A percentile compares a stretch with the other conserved stretches of the same genome.
phyloP scores from a whole-genome alignment of 2,888 invertebrate genomes.

The Argyresthia goedartella region DNA sequence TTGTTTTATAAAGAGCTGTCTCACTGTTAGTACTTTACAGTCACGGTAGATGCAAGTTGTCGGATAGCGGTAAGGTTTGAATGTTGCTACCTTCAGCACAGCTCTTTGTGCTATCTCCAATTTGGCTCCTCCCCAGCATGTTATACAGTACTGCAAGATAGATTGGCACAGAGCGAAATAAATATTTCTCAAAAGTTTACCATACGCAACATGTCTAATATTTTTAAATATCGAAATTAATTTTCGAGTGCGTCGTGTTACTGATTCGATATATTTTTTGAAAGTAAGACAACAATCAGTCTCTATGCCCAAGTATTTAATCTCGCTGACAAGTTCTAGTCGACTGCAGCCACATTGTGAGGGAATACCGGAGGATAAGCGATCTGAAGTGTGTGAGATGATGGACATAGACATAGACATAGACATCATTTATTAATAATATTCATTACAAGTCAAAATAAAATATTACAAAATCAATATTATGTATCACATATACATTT shows the following conservation, averaged over 20 bases:
- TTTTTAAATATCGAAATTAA: no score
- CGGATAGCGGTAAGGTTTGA: not conserved
- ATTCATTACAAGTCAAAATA: no score
- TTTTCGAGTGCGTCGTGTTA: no score
- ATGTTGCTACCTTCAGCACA: not conserved
- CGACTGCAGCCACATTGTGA: not conserved
- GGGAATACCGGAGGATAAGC: not conserved
- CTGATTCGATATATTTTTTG: not conserved
- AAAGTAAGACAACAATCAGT: not conserved
- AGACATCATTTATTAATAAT: no score
- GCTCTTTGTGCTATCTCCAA: not conserved
- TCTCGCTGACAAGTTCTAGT: not conserved
- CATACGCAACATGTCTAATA: no score
- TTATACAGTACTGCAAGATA: not conserved
- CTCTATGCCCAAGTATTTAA: not conserved
- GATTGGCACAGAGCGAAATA: not conserved
- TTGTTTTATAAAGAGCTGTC: no score
- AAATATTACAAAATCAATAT: no score
- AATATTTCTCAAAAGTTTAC: no score
- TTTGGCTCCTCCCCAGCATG: not conserved
- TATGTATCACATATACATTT: not conserved
- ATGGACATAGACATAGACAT: not conserved
- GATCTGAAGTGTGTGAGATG: not conserved
- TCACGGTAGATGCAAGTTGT: no score
- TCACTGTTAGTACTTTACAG: no score